phyloP scores from a whole-genome alignment of 2,888 invertebrate species.

The Lamproptera curius region DNA sequence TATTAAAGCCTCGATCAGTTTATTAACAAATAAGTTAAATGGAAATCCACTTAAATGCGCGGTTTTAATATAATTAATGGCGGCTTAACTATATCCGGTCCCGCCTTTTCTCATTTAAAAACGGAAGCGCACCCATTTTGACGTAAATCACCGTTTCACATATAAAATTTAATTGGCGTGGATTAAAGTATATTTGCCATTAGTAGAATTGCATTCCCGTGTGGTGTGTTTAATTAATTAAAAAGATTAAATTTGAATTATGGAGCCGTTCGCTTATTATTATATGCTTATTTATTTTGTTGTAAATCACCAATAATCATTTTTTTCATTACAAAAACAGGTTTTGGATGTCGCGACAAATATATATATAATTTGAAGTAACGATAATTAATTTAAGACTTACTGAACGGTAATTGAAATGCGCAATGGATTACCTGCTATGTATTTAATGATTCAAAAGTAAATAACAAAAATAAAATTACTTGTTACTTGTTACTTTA shows the following conservation, averaged over 20 bases:
- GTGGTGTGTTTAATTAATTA: not conserved
- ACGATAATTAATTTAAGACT: too few species aligned
- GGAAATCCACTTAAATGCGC: not conserved
- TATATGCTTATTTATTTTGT: too few species aligned
- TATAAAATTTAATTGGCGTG: not conserved
- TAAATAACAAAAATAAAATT: too few species aligned
- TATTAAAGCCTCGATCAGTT: not conserved
- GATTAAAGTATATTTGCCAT: conserved; percentile 3
- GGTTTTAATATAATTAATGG: conserved; percentile 10
- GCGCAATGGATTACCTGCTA: too few species aligned
- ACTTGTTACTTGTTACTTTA: too few species aligned
- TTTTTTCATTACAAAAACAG: too few species aligned
- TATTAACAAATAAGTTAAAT: not conserved
- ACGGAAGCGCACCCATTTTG: conserved; percentile 10
- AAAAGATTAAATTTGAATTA: not conserved
- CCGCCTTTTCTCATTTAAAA: conserved; percentile 17
- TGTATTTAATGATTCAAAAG: too few species aligned
- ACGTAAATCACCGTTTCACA: conserved; percentile 19
- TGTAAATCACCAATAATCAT: too few species aligned
- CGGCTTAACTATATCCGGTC: not conserved
- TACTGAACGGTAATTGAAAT: too few species aligned
- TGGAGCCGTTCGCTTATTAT: too few species aligned
- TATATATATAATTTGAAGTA: too few species aligned
- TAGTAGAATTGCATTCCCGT: conserved; percentile 2
- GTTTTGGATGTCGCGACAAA: too few species aligned